Base-by-base conservation (phyloP, 2,797 vertebrate genomes). In the Clarias pachynema region DNA sequence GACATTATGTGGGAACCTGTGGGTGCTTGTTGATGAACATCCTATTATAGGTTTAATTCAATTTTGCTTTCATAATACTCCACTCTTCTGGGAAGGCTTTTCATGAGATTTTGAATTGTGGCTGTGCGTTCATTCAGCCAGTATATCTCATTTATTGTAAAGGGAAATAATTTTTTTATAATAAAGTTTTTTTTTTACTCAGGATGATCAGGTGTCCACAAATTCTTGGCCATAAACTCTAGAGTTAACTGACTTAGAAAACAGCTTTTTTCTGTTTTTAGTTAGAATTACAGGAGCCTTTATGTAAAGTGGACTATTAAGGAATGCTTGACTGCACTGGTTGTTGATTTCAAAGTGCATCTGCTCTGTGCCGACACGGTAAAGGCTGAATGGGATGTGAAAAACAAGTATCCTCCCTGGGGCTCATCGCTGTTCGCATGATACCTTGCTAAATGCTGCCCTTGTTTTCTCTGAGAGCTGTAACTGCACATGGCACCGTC, bases 361-460 rank as follows among this genome's bases (percentile, higher is more conserved):
- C 31, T 78, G 74, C 37, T 24, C 37, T 44, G 59, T 62, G 56
- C 68, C 78, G 2, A 26, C 37, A 65, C 53, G 20, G 22, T 29
- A 9, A 56, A 73, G 22, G 40, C 16, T 31, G 10, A 56, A 65
- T 24, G 16, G 31, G 72, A 62, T 60, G 60, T 68, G n/a, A 82
- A 37, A 18, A 70, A 62, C 2, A 15, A 62, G 22, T n/a, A 26
- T 10, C 65, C 82, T 88, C 82, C 78, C 56, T 75, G 62, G 74
- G 68, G 82, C 81, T 89, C 85, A 87, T 87, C 63, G 60, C 63
- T 87, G 87, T 89, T 89, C 86, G 82, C 70, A 78, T 91, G 89
- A 90, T 91, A 91, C 89, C 89, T 90, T 87, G 86, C 89, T 87
- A 89, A 89, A 90, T 86, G 88, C 89, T 83, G 82, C 80, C 86